Percentiles rank a stretch among this genome's conserved stretches.
These are phyloP conservation scores for Zapornia atra DNA, from an alignment of 2,113 vertebrate species.

Conservation along the genomic window DNA sequence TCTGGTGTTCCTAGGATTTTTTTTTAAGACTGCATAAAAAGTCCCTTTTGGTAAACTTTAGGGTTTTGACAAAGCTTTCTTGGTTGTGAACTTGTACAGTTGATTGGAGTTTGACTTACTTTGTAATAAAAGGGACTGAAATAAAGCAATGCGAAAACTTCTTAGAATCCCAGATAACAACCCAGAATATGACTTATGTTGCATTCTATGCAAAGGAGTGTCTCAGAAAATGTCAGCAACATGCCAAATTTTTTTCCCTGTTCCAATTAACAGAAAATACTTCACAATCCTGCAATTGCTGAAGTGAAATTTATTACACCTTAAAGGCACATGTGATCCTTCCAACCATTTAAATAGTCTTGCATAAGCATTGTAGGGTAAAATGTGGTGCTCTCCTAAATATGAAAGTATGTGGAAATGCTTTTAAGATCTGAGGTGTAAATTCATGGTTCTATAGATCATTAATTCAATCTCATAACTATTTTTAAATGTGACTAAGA, in stretches of 20 bases:
- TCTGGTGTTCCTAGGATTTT: fast-evolving
- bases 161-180: neutral
- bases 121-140: neutral
- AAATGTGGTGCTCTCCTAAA: neutral
- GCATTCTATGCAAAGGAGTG: neutral
- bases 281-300: neutral
- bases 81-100: neutral
- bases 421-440: neutral
- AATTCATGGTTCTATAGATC: neutral
- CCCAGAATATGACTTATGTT: neutral
- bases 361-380: neutral
- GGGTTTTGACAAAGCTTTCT: neutral
- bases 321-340: neutral
- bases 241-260: neutral
- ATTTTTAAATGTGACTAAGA: neutral
- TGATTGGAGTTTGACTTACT: neutral
- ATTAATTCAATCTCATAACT: neutral
- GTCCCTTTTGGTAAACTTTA: neutral
- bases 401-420: neutral
- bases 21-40: neutral
- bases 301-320: neutral
- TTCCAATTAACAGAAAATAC: neutral
- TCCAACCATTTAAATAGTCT: neutral
- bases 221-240: neutral
- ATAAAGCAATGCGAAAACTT: neutral